Evolutionary conservation across 2,888 invertebrate species (phyloP), one percentile per base, ranked within the genome.

Genomic region (Mechanitis mazaeus): DNA sequence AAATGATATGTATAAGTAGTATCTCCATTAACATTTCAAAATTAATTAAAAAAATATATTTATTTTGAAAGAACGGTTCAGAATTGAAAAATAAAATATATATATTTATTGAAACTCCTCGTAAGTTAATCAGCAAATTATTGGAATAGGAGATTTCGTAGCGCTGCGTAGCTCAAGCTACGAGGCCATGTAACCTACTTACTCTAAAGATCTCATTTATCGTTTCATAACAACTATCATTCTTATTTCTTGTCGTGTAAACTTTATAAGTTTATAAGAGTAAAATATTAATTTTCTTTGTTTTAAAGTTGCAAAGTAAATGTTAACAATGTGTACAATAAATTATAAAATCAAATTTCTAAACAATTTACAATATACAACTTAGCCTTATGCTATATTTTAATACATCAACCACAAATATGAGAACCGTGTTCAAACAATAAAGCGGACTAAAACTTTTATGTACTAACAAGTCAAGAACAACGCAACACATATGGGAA

Each of bases 401-500:
- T 50, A 50, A 50, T 50, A 50, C 50, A 11, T 50, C 50, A 50
- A 50, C 50, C 50, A n/a, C 50, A 50, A 50, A 50, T 50, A 50
- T 50, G 50, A 50, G 50, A 50, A 50, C 50, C 31, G 7, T 50
- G 50, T 31, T 50, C 54, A 59, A 59, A 59, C 54, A 54, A 54
- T 54, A 59, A 59, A 45, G 45, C 54, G 53, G 33, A 35, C n/a
- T 45, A 58, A 59, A 59, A 59, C 46, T 59, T 64, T 64, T 45
- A 64, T 59, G 59, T 55, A 59, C 54, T 59, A 54, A 46, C 58
- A 55, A 58, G 64, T 54, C 55, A 47, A 59, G 59, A 50, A 50
- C 50, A 50, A 31, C 50, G 50, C 50, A 31, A 9, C 31, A n/a
- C 5, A 7, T 28, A 33, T 58, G 54, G 61, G 60, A 60, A 54